Conservation (phyloP, 2,113 vertebrate species). For the Oryzias melastigma region DNA sequence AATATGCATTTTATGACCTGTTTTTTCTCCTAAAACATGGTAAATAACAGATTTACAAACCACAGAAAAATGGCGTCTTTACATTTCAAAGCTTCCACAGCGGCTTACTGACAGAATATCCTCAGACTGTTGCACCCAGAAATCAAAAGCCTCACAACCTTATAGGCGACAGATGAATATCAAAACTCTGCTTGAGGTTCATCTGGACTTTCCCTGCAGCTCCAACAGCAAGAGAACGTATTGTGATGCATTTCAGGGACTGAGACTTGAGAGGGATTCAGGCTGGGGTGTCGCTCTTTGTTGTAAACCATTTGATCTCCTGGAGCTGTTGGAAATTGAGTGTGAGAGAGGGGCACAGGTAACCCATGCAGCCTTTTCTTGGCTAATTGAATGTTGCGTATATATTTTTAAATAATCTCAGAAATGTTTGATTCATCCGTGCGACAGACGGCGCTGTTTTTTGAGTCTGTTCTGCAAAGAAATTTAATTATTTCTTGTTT, state of each 20-base stretch:
- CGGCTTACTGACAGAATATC: conserved; percentile 3
- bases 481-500: too few relatives aligned
- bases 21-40: too few relatives aligned
- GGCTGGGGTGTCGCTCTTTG: conserved; percentile 15
- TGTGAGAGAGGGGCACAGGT: conserved; percentile 5
- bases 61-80: background rate
- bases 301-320: conserved; percentile 30
- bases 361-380: background rate
- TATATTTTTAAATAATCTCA: too few relatives aligned
- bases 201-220: conserved; percentile 26
- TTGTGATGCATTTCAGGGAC: conserved; percentile 18
- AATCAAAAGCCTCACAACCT: conserved; percentile 32
- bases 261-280: conserved; percentile 29
- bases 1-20: too few relatives aligned
- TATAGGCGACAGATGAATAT: conserved; percentile 24
- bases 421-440: too few relatives aligned
- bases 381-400: too few relatives aligned
- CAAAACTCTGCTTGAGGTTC: conserved; percentile 31
- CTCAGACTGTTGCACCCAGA: conserved; percentile 34
- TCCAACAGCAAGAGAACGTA: conserved; percentile 5
- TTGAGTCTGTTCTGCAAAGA: too few relatives aligned
- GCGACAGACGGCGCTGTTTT: too few relatives aligned
- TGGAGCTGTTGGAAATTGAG: conserved; percentile 10
- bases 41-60: too few relatives aligned
- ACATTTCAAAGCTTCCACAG: conserved; percentile 25